A percentile compares a stretch with the other conserved stretches of the same genome.
Evolutionary conservation across 1,140 invertebrate genomes (phyloP).

Genomic region (Brachionus paranguensis): DNA sequence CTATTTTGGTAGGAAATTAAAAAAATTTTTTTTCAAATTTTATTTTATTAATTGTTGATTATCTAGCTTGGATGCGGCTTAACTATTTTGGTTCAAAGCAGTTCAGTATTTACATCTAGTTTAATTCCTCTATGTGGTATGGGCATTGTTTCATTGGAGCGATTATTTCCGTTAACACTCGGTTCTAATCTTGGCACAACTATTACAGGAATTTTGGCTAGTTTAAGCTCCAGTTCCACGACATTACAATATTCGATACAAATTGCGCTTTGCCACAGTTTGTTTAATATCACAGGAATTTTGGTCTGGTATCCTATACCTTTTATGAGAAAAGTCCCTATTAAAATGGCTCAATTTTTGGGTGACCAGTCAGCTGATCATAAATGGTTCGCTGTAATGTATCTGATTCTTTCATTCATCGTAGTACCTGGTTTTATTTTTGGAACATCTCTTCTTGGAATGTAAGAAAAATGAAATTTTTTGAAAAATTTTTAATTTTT

Average conservation of each 20-base stretch:
- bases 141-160: constrained; percentile 61
- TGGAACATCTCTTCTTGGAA: constrained; percentile 51
- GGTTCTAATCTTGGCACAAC: constrained; percentile 65
- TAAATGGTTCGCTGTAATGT: constrained; percentile 61
- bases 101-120: constrained; percentile 64
- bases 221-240: constrained; percentile 52
- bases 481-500: background rate
- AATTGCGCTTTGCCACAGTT: constrained; percentile 62
- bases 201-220: constrained; percentile 59
- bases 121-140: constrained; percentile 63
- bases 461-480: constrained; percentile 41
- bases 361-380: constrained; percentile 59
- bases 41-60: background rate
- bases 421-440: constrained; percentile 58
- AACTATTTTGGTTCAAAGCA: constrained; percentile 63
- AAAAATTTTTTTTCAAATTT: background rate
- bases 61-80: constrained; percentile 57
- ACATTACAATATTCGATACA: constrained; percentile 57
- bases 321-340: constrained; percentile 58
- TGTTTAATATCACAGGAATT: constrained; percentile 64
- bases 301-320: constrained; percentile 64
- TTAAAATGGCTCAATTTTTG: constrained; percentile 58
- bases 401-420: constrained; percentile 60
- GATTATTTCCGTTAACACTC: constrained; percentile 62
- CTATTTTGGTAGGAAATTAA: constrained; percentile 51